Percentiles rank a stretch among this genome's conserved stretches.
Conservation (phyloP, 2,888 invertebrate genomes). For the Agrilus cyanescens region DNA sequence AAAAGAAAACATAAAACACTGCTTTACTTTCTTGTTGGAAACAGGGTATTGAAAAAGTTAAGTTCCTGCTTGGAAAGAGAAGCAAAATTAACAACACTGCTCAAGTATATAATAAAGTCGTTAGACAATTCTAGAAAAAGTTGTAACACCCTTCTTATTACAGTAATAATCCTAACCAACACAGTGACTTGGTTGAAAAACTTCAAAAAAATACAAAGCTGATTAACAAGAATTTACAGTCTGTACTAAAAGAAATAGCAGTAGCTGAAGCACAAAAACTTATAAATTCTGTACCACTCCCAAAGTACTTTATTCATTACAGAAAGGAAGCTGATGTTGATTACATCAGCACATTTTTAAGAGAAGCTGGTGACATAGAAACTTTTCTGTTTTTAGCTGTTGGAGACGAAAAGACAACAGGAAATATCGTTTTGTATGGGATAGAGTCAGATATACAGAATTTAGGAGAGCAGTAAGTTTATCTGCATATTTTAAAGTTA, state of each 20-base stretch:
- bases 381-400: constrained; percentile 57
- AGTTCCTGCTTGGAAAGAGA: constrained; percentile 53
- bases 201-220: constrained; percentile 55
- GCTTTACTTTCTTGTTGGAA: constrained; percentile 61
- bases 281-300: constrained; percentile 36
- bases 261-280: constrained; percentile 53
- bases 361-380: constrained; percentile 46
- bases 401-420: constrained; percentile 53
- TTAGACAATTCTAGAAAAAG: not conserved
- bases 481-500: not conserved
- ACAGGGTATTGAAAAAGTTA: constrained; percentile 51
- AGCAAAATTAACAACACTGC: constrained; percentile 48
- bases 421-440: constrained; percentile 46
- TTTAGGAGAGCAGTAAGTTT: constrained; percentile 51
- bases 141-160: constrained; percentile 18
- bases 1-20: constrained; percentile 54
- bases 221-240: constrained; percentile 51
- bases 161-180: constrained; percentile 59
- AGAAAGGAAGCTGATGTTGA: constrained; percentile 69
- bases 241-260: constrained; percentile 56
- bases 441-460: constrained; percentile 41
- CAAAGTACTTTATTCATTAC: constrained; percentile 46
- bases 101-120: constrained; percentile 49
- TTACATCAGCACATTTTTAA: constrained; percentile 58
- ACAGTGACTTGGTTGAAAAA: constrained; percentile 62